phyloP scores from a whole-genome alignment of 2,113 vertebrate species.

The human (Homo sapiens) region GRCh38 chr4:45793001-45793500 shows the following conservation, averaged over 20 bases:
- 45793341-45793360: background rate
- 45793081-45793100: background rate
- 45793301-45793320: background rate
- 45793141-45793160: background rate
- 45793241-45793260: background rate
- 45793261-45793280: background rate
- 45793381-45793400: background rate
- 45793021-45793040: background rate
- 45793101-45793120: background rate
- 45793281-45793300: background rate
- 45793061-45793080: background rate
- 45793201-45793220: background rate
- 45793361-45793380: background rate
- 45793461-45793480: background rate
- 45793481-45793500: background rate
- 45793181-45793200: background rate
- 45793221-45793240: background rate
- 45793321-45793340: background rate
- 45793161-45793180: background rate
- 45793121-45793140: background rate
- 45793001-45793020: background rate
- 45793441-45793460: background rate
- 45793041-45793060: background rate
- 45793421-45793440: background rate
- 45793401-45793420: background rate